phyloP scores from a whole-genome alignment of 2,797 vertebrate genomes.

The Fringilla coelebs region DNA sequence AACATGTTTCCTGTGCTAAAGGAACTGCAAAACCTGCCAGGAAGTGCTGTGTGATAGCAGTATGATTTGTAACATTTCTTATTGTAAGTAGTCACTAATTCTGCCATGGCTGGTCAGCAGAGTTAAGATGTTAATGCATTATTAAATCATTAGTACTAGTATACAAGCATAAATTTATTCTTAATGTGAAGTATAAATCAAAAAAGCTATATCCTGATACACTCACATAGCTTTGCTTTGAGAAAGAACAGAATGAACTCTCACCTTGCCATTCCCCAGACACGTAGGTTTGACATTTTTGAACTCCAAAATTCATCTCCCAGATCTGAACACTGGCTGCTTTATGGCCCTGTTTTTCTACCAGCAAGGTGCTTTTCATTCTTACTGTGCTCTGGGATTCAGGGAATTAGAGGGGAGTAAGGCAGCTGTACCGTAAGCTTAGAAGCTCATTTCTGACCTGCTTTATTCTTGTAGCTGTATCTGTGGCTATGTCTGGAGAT shows the following conservation, averaged over 20 bases:
- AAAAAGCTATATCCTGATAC: neutral
- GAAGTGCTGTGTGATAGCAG: neutral
- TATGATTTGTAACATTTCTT: neutral
- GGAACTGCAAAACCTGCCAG: constrained; percentile 38
- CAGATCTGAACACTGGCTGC: neutral
- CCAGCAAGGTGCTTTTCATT: neutral
- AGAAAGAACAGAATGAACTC: neutral
- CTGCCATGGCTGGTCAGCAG: neutral
- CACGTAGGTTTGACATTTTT: neutral
- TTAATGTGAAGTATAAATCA: neutral
- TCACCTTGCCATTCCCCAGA: neutral
- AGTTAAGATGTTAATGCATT: neutral
- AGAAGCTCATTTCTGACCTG: neutral
- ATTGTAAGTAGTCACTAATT: neutral
- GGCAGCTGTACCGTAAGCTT: neutral
- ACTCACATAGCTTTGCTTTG: neutral
- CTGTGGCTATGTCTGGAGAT: neutral
- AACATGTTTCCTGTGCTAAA: constrained; percentile 14
- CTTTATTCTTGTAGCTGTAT: constrained; percentile 7
- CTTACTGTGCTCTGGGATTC: neutral
- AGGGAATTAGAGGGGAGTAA: neutral
- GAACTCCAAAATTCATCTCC: neutral
- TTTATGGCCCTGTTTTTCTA: neutral
- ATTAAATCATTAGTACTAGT: neutral
- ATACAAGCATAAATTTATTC: neutral